Evolutionary conservation across 2,888 invertebrate genomes (phyloP), one percentile per base, ranked within the genome.

Genomic region (Stegophylla sp.): DNA sequence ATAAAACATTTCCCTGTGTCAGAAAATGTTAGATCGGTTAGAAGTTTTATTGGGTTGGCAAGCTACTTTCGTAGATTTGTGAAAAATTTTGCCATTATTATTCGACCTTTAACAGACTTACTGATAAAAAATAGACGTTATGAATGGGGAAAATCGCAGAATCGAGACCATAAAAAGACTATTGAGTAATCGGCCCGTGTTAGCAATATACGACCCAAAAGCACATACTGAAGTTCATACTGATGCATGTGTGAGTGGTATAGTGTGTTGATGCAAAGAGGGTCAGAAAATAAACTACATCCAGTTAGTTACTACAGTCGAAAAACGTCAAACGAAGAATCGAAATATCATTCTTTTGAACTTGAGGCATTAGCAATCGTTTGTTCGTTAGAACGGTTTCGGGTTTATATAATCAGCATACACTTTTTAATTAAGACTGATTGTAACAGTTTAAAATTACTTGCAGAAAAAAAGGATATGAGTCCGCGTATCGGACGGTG

Each of bases 361-460:
- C 15, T 71, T 3, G 71, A 71, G 12, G 34, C 71, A 1, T 13
- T 71, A 23, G 71, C 71, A 51, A 51, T 71, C 3, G 71, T 71
- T 0, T n/a, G 17, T 12, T 5, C 71, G 4, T 71, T 71, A 5
- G n/a, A 71, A 28, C 13, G 51, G 5, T 51, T 51, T 13, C n/a
- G 71, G 0, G 51, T 71, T 26, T 71, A 71, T 28, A 17, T 71
- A 3, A 34, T 51, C 2, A 51, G 53, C n/a, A 34, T n/a, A 51
- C 3, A 51, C 3, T 51, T 51, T 15, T 1, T 51, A 2, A 51
- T 51, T 0, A 51, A 51, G 5, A 51, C 51, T 1, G 59, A 59
- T 26, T 59, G 59, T 23, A 59, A 59, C 3, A 59, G 59, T 23
- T 59, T 59, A 26, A 59, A 26, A 26, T 15, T 59, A 26, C 23